Evolutionary conservation across 2,888 invertebrate species (phyloP).

Genomic region (Pediacus dermestoides): DNA sequence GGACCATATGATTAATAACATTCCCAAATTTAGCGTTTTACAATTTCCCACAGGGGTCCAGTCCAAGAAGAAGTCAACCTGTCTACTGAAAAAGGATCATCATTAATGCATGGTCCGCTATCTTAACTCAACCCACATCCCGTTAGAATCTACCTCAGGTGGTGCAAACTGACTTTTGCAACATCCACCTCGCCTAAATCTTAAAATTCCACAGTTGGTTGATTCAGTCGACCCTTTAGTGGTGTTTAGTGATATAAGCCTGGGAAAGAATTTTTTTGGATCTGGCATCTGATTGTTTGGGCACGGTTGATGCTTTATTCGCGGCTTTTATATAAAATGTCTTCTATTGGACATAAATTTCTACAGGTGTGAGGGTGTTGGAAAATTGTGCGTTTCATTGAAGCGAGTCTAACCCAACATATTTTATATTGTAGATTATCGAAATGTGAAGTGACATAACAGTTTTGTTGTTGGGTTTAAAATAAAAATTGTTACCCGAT

Average conservation of each 20-base stretch:
- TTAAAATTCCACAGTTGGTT: slow-evolving; percentile 7
- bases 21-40: slow-evolving; percentile 24
- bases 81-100: slow-evolving; percentile 26
- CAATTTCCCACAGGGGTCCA: slow-evolving; percentile 27
- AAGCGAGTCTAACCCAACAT: too few species aligned
- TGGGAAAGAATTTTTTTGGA: slow-evolving; percentile 26
- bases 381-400: too few species aligned
- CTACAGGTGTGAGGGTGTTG: too few species aligned
- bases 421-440: too few species aligned
- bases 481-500: too few species aligned
- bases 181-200: slow-evolving; percentile 4
- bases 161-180: slow-evolving; percentile 10
- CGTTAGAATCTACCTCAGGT: too few species aligned
- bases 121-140: too few species aligned
- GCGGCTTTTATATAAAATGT: slow-evolving; percentile 35
- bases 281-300: slow-evolving; percentile 23
- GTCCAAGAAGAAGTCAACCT: slow-evolving; percentile 25
- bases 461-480: too few species aligned
- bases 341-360: too few species aligned
- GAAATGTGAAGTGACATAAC: too few species aligned
- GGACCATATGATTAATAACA: slow-evolving; percentile 24
- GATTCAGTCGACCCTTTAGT: too few species aligned
- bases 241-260: too few species aligned
- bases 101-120: slow-evolving; percentile 25
- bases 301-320: slow-evolving; percentile 31